Conservation (phyloP, 2,797 vertebrate genomes). For the Eulemur coronatus region DNA sequence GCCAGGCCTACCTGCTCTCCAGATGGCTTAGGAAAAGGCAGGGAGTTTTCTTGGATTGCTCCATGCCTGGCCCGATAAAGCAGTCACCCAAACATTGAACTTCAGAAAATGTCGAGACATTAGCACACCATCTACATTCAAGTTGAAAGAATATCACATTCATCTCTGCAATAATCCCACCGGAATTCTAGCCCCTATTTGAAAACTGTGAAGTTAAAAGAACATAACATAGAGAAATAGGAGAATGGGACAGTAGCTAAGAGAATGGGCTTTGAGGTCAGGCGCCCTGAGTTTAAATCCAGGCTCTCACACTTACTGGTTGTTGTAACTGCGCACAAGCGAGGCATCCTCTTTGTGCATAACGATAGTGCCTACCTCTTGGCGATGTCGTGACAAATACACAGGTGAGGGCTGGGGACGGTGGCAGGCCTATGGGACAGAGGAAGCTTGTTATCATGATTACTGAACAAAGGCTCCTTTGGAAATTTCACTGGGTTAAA, state of each 20-base stretch:
- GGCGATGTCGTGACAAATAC: background rate
- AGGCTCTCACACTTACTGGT: background rate
- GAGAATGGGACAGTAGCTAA: fast-evolving
- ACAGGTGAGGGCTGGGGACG: background rate
- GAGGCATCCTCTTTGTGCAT: background rate
- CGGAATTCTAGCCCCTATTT: background rate
- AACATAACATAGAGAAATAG: fast-evolving
- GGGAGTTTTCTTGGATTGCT: background rate
- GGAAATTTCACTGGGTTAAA: background rate
- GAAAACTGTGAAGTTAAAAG: background rate
- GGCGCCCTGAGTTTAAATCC: background rate
- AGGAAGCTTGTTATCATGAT: background rate
- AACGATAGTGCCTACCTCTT: background rate
- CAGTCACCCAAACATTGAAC: background rate
- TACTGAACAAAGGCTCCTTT: background rate
- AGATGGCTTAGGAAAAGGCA: background rate
- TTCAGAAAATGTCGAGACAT: background rate
- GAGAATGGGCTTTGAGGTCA: background rate
- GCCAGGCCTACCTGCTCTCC: background rate
- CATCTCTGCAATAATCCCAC: background rate
- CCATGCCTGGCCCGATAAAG: background rate
- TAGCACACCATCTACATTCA: background rate
- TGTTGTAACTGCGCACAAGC: background rate
- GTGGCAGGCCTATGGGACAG: background rate
- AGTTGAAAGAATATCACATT: background rate